phyloP scores from a whole-genome alignment of 2,888 invertebrate species.

The Ethmia dodecea region DNA sequence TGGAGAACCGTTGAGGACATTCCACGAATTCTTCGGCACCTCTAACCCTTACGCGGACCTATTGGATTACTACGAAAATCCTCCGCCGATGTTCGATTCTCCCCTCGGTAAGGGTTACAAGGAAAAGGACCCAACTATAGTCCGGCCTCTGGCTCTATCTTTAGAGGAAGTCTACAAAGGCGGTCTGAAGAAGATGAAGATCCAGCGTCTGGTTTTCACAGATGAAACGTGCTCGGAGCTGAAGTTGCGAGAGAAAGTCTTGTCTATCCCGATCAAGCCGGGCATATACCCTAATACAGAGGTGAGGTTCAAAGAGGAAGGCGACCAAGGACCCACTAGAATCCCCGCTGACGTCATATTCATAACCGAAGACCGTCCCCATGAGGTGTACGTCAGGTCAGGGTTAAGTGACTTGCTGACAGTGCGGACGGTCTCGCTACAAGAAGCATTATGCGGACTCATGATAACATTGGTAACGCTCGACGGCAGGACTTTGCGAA shows the following conservation, averaged over 20 bases:
- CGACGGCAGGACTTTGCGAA: slow-evolving; percentile 81
- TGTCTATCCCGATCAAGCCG: slow-evolving; percentile 85
- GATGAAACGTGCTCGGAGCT: slow-evolving; percentile 79
- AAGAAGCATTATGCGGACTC: slow-evolving; percentile 85
- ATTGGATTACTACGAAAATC: slow-evolving; percentile 80
- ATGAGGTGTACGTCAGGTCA: slow-evolving; percentile 81
- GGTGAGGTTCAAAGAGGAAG: slow-evolving; percentile 86
- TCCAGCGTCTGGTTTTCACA: slow-evolving; percentile 82
- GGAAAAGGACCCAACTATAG: slow-evolving; percentile 74
- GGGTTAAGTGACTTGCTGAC: slow-evolving; percentile 81
- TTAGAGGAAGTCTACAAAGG: slow-evolving; percentile 82
- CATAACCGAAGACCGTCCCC: slow-evolving; percentile 83
- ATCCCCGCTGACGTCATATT: slow-evolving; percentile 88
- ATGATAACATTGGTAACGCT: slow-evolving; percentile 81
- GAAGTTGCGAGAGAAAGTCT: slow-evolving; percentile 83
- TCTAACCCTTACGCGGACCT: slow-evolving; percentile 89
- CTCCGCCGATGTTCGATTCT: slow-evolving; percentile 79
- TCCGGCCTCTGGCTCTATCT: slow-evolving; percentile 66
- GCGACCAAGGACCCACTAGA: slow-evolving; percentile 86
- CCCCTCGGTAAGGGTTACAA: slow-evolving; percentile 79
- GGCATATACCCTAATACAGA: slow-evolving; percentile 86
- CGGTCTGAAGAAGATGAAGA: slow-evolving; percentile 90
- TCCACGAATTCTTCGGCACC: slow-evolving; percentile 89
- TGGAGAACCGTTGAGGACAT: slow-evolving; percentile 85
- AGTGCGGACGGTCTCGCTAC: slow-evolving; percentile 76